phyloP scores from a whole-genome alignment of 2,888 invertebrate genomes.

The Fragum fragum region DNA sequence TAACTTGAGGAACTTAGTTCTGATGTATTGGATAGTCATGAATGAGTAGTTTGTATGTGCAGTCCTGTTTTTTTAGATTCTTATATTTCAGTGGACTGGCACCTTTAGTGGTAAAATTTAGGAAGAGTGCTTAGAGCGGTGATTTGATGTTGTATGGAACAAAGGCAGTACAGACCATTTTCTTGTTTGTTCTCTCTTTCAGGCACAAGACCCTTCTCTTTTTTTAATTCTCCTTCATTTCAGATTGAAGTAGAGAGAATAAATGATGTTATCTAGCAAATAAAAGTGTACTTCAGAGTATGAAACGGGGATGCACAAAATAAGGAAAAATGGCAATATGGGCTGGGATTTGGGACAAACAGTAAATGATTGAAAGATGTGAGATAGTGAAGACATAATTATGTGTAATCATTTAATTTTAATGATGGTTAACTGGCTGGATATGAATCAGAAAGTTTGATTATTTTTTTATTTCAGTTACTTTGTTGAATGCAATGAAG shows the following conservation, averaged over 20 bases:
- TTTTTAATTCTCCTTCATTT: neutral
- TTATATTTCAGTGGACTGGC: neutral
- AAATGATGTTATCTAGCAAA: neutral
- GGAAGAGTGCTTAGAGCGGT: neutral
- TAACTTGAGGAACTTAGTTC: no score
- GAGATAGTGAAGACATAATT: neutral
- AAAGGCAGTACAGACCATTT: neutral
- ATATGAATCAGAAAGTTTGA: no score
- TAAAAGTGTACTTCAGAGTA: neutral
- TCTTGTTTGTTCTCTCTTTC: conserved; percentile 16
- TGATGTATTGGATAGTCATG: no score
- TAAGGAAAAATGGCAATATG: neutral
- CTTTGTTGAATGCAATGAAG: no score
- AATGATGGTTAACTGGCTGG: no score
- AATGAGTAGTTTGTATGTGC: no score
- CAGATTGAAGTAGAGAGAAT: conserved; percentile 1
- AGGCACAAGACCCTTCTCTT: conserved; percentile 20
- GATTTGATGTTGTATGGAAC: neutral
- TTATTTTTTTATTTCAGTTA: no score
- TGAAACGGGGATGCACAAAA: neutral
- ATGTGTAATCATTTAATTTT: no score
- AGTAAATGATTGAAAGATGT: neutral
- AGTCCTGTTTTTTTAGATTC: neutral
- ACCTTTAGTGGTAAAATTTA: neutral
- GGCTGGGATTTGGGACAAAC: neutral